Evolutionary conservation across 2,113 vertebrate genomes (phyloP), one percentile per base, ranked within the genome.

Genomic region (Dascyllus trimaculatus): DNA sequence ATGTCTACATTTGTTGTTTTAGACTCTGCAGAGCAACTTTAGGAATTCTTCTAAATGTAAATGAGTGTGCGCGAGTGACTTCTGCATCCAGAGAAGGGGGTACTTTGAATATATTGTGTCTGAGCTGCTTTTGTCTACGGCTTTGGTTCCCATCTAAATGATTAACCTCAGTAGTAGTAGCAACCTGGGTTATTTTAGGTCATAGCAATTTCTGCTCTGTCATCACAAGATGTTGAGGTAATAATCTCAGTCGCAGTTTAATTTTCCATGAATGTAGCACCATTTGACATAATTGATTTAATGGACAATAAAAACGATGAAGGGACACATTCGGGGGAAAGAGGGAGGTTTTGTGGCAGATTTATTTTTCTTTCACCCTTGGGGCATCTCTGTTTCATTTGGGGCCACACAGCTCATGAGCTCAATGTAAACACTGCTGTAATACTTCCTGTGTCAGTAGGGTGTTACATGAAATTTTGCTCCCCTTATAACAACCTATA

Each of bases 341-440:
- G 18, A 5, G 17, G 54, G n/a, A 13, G 1, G 4, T 51, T 51
- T 51, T 51, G 4, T 26, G 32, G 65, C 88, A 66, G 40, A 38
- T 68, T 25, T 52, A 24, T 21, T 64, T 72, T 56, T 70, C 43
- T 66, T 43, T 77, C 40, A 56, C 59, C 13, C 7, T 35, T 35
- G 32, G 32, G 32, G 32, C 32, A 35, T 35, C 32, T 1, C 11
- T 57, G 62, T 87, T 90, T 88, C 53, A 79, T 80, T 87, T 74
- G 75, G 24, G 86, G n/a, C 51, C 40, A 70, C 29, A 29, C 2
- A 4, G 29, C 29, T 29, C 29, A 29, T 29, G 21, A 70, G 65
- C 43, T 58, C 19, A 48, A 48, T 51, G 62, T 82, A 82, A 88
- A 87, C 60, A 85, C 43, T 21, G 6, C 48, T 73, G 68, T 91